Conservation (phyloP, 2,797 vertebrate genomes). For the Aphelocoma californica region DNA sequence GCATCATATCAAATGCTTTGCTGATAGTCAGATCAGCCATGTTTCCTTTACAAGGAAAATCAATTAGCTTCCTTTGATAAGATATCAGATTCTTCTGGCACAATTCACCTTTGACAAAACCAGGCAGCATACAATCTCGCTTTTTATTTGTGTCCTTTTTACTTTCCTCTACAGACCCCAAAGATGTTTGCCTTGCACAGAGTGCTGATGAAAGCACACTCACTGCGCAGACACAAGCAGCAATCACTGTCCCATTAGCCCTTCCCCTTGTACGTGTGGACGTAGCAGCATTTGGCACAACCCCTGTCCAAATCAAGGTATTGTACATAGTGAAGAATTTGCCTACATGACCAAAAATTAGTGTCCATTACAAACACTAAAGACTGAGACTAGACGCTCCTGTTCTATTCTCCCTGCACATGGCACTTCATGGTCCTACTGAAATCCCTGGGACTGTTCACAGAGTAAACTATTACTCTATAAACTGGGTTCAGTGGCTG, state of each 20-base stretch:
- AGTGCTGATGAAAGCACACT: background rate
- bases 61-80: constrained; percentile 52
- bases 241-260: rapidly evolving
- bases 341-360: background rate
- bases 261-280: background rate
- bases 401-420: background rate
- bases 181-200: background rate
- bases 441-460: background rate
- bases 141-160: background rate
- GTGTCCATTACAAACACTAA: background rate
- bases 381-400: background rate
- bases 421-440: background rate
- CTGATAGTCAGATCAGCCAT: background rate
- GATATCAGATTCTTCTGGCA: constrained; percentile 42
- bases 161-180: background rate
- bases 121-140: background rate
- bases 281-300: background rate
- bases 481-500: background rate
- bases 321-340: background rate
- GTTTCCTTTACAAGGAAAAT: constrained; percentile 35
- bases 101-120: constrained; percentile 47
- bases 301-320: background rate
- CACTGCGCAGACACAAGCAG: background rate
- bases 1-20: constrained; percentile 23
- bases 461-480: background rate